Conservation (phyloP, 2,113 vertebrate genomes). For the Guaruba guarouba region DNA sequence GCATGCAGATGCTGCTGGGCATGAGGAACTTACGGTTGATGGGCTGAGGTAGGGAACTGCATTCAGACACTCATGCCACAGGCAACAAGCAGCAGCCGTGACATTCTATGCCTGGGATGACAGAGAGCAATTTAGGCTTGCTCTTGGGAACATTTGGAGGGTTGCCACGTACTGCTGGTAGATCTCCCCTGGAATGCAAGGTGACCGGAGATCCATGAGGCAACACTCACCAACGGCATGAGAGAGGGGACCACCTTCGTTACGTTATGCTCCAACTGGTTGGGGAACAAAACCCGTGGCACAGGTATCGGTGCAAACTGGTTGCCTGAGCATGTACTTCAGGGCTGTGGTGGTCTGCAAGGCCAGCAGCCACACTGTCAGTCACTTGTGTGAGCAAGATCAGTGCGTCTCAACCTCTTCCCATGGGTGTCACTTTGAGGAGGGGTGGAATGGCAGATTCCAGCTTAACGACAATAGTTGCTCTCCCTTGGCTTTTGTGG, state of each 20-base stretch:
- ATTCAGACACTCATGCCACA: neutral
- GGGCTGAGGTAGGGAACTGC: neutral
- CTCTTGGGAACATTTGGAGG: neutral
- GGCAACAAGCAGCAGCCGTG: neutral
- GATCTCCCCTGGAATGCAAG: neutral
- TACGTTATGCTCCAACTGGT: neutral
- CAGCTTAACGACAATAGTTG: neutral
- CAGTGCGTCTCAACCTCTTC: neutral
- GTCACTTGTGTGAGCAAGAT: neutral
- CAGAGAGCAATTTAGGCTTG: neutral
- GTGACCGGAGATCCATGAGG: neutral
- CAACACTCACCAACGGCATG: neutral
- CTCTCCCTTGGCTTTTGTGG: neutral
- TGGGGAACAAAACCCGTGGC: neutral
- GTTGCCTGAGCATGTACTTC: rapidly evolving
- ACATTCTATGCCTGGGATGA: neutral
- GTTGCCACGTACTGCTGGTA: neutral
- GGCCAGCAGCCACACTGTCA: neutral
- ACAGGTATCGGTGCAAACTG: neutral
- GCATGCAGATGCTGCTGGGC: neutral
- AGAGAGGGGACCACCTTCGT: neutral
- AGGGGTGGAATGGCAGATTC: neutral
- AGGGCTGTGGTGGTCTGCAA: neutral
- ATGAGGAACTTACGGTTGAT: neutral
- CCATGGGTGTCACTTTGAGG: neutral